Percentiles rank a stretch among this genome's conserved stretches.
Evolutionary conservation across 1,140 invertebrate genomes (phyloP).

Genomic region (Varroa destructor): DNA sequence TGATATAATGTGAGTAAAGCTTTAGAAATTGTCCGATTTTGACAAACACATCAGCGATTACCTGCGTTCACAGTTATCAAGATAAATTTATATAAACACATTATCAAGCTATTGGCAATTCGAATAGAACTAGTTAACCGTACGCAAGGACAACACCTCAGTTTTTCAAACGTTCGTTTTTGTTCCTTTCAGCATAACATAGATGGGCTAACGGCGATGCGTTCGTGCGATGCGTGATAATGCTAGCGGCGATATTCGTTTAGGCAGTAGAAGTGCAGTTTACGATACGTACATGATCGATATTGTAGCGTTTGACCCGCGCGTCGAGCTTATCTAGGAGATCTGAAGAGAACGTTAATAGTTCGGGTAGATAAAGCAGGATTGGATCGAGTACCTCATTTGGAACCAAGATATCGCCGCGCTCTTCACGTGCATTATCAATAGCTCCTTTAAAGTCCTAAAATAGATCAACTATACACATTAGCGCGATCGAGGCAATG

Average conservation of each 20-base stretch:
- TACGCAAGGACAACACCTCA: not conserved
- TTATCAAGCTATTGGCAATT: conserved; percentile 15
- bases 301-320: conserved; percentile 50
- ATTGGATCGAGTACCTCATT: conserved; percentile 47
- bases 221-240: not conserved
- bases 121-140: not conserved
- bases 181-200: not conserved
- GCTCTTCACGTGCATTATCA: conserved; percentile 41
- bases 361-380: conserved; percentile 48
- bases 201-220: not conserved
- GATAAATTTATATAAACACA: not conserved
- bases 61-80: conserved; percentile 38
- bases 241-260: no score
- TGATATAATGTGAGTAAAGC: conserved; percentile 57
- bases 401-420: conserved; percentile 41
- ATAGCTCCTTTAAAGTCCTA: conserved; percentile 49
- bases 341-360: conserved; percentile 52
- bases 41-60: conserved; percentile 59
- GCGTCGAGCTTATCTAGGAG: conserved; percentile 52
- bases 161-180: not conserved
- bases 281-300: conserved; percentile 15
- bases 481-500: conserved; percentile 12
- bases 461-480: conserved; percentile 29
- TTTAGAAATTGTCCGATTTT: conserved; percentile 61
- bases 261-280: no score